These are phyloP conservation scores for Cephus pulcher DNA, from an alignment of 2,888 invertebrate species.

Conservation along the genomic window DNA sequence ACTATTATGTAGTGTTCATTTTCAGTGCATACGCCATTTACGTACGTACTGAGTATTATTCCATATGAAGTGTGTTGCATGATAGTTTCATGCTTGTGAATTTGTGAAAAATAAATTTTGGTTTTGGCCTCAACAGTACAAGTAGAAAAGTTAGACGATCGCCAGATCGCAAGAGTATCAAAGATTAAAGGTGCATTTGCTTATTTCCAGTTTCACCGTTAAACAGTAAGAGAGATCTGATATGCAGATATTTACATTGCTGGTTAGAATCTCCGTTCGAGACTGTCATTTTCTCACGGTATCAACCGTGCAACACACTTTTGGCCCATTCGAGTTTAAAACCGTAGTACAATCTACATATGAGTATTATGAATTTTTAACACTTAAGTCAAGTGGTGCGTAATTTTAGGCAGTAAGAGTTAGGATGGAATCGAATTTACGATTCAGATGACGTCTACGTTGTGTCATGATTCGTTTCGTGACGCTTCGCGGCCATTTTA, in stretches of 20 bases:
- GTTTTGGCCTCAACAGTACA: not conserved
- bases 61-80: not conserved
- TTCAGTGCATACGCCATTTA: not conserved
- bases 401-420: slow-evolving; percentile 28
- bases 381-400: not conserved
- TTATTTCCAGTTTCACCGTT: not conserved
- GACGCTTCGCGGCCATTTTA: slow-evolving; percentile 7
- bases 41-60: not conserved
- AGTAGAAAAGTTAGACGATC: not conserved
- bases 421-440: slow-evolving; percentile 30
- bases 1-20: not conserved
- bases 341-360: not conserved
- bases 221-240: slow-evolving; percentile 2
- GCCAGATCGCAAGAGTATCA: not conserved
- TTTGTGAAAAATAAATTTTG: not conserved
- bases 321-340: not conserved
- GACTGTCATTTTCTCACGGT: not conserved
- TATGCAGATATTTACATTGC: slow-evolving; percentile 5
- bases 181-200: not conserved
- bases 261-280: not conserved
- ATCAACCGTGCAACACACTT: not conserved
- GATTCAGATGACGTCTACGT: slow-evolving; percentile 12
- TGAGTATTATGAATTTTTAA: not conserved
- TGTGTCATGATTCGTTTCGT: slow-evolving; percentile 2
- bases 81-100: not conserved